Conservation (phyloP, 2,797 vertebrate genomes). For the Arrhamphus sclerolepis region DNA sequence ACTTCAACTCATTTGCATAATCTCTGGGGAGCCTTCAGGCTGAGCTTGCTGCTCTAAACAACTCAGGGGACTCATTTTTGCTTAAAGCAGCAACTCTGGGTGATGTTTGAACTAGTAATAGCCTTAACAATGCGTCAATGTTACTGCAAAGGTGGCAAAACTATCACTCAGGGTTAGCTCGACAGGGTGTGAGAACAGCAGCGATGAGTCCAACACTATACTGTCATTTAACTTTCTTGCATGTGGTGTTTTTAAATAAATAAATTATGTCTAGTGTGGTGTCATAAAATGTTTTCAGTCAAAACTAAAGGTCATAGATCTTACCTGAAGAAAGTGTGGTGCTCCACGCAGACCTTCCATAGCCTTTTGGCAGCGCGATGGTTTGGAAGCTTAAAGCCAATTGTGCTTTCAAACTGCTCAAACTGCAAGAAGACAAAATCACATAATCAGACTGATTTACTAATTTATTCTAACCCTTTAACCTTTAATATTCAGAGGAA, state of each 20-base stretch:
- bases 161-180: conserved; percentile 2
- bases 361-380: conserved; percentile 96
- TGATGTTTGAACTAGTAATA: conserved; percentile 9
- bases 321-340: conserved; percentile 99
- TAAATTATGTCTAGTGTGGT: neutral
- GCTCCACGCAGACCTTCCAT: conserved; percentile 98
- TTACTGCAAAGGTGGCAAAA: neutral
- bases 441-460: neutral
- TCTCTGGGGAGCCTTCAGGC: conserved; percentile 23
- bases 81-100: conserved; percentile 31
- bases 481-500: no score
- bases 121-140: neutral
- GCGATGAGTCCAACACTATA: neutral
- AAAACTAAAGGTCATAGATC: neutral
- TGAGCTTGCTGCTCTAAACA: conserved; percentile 19
- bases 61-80: conserved; percentile 10
- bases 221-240: neutral
- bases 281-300: no score
- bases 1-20: conserved; percentile 24
- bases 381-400: conserved; percentile 97
- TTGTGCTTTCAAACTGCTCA: conserved; percentile 99
- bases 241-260: neutral
- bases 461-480: neutral
- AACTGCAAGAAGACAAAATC: conserved; percentile 80
- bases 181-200: neutral